A percentile compares a stretch with the other conserved stretches of the same genome.
Evolutionary conservation across 2,797 vertebrate species (phyloP).

Genomic region (Rousettus madagascariensis): DNA sequence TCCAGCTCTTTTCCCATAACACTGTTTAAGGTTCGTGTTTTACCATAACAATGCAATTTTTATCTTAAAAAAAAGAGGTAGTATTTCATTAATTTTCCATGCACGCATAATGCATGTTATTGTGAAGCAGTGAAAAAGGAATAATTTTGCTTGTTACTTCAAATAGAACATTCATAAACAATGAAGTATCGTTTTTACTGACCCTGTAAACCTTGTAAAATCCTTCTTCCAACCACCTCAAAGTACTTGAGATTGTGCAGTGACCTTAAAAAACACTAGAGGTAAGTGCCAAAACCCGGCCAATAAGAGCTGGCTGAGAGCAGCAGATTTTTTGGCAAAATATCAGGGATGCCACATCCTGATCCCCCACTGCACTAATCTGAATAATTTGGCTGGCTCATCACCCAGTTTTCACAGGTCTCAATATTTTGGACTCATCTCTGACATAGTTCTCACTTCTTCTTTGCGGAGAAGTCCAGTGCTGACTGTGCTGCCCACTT

Average conservation of each 20-base stretch:
- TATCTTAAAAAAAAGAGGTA: neutral
- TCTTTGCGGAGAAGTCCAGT: neutral
- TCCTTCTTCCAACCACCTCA: neutral
- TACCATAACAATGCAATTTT: conserved; percentile 15
- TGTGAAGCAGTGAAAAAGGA: neutral
- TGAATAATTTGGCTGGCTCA: neutral
- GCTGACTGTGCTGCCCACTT: neutral
- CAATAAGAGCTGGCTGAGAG: neutral
- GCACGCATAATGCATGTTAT: neutral
- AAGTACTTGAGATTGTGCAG: neutral
- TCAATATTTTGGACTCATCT: neutral
- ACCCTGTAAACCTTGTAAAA: neutral
- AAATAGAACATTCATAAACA: neutral
- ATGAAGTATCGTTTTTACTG: neutral
- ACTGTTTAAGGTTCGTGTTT: conserved; percentile 35
- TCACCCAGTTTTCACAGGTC: neutral
- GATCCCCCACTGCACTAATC: neutral
- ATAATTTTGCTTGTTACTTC: conserved; percentile 11
- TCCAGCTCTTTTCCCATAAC: neutral
- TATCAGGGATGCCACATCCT: neutral
- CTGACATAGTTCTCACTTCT: neutral
- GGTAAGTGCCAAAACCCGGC: neutral
- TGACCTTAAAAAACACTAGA: neutral
- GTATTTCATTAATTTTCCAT: neutral
- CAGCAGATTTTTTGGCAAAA: neutral